These are phyloP conservation scores for Thermophis baileyi DNA, from an alignment of 2,113 vertebrate species.

Conservation along the genomic window DNA sequence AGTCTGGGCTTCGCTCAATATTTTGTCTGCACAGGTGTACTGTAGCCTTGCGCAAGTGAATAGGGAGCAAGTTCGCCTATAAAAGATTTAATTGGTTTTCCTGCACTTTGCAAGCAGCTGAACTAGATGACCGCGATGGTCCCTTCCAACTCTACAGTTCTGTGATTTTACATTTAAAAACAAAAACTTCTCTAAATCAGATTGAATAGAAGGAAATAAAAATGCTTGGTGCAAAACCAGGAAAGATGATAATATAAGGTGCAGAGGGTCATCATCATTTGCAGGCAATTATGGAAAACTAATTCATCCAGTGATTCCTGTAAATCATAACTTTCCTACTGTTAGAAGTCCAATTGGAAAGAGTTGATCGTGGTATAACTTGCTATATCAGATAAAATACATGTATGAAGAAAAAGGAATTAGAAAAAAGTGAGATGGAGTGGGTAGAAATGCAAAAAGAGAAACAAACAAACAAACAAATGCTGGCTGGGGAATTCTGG, in stretches of 20 bases:
- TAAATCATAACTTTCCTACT: neutral
- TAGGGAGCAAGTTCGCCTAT: neutral
- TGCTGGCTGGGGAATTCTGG: neutral
- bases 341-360: neutral
- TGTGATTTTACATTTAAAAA: neutral
- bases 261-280: neutral
- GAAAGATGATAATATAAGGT: neutral
- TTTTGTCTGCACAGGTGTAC: neutral
- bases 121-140: neutral
- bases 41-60: neutral
- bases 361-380: neutral
- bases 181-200: neutral
- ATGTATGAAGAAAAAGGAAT: neutral
- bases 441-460: neutral
- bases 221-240: neutral
- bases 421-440: neutral
- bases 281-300: neutral
- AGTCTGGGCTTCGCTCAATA: neutral
- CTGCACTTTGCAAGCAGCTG: neutral
- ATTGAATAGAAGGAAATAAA: neutral
- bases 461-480: neutral
- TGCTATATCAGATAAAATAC: neutral
- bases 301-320: neutral
- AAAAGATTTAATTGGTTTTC: neutral
- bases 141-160: neutral